Evolutionary conservation across 2,888 invertebrate genomes (phyloP).

Genomic region (Chloromyia formosa): DNA sequence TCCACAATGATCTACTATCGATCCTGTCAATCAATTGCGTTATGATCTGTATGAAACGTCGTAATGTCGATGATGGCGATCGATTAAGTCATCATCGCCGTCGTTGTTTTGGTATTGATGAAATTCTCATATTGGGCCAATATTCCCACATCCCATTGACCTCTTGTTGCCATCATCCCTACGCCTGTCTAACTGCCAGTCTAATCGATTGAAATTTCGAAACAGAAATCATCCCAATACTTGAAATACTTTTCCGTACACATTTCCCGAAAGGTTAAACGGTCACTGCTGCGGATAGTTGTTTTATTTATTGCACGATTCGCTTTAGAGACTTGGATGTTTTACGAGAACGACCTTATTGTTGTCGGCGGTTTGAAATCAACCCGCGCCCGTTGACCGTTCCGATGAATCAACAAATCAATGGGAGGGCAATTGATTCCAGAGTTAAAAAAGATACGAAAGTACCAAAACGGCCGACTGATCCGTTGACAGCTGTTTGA

Average conservation of each 20-base stretch:
- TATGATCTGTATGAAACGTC: slow-evolving; percentile 8
- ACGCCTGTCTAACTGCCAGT: slow-evolving; percentile 20
- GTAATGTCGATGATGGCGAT: slow-evolving; percentile 4
- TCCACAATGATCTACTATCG: not conserved
- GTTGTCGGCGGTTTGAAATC: not conserved
- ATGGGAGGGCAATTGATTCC: slow-evolving; percentile 16
- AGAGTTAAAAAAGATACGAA: slow-evolving; percentile 10
- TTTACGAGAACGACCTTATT: slow-evolving; percentile 14
- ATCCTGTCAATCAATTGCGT: slow-evolving; percentile 34
- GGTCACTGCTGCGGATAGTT: not conserved
- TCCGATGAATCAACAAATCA: not conserved
- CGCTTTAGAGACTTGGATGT: not conserved
- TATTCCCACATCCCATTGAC: slow-evolving; percentile 48
- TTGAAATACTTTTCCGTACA: not conserved
- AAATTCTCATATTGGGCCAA: slow-evolving; percentile 48
- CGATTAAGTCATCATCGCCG: slow-evolving; percentile 29
- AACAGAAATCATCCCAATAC: slow-evolving; percentile 14
- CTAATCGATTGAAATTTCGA: slow-evolving; percentile 28
- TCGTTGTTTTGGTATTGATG: not conserved
- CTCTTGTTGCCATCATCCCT: slow-evolving; percentile 29
- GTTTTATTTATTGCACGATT: slow-evolving; percentile 18
- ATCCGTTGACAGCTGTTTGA: slow-evolving; percentile 21
- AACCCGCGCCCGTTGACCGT: slow-evolving; percentile 22
- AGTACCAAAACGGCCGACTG: slow-evolving; percentile 7
- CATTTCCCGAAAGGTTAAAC: slow-evolving; percentile 36